These are phyloP conservation scores for Drosophila nr. perissopoda DNA, from an alignment of 2,888 invertebrate genomes.

Conservation along the genomic window DNA sequence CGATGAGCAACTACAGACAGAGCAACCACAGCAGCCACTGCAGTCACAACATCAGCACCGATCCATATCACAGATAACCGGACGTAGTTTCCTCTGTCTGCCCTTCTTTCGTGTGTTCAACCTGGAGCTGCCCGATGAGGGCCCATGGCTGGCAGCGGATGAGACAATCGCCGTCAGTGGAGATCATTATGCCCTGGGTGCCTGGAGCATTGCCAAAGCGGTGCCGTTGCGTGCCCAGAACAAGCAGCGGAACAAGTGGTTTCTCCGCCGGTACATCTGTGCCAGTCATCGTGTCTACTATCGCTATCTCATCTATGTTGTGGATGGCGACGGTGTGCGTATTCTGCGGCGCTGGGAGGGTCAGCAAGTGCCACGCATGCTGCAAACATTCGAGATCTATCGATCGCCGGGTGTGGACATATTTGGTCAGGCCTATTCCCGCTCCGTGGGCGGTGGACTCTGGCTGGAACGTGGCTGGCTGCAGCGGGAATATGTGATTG, in stretches of 20 bases:
- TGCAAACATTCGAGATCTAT: constrained; percentile 74
- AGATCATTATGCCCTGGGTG: constrained; percentile 88
- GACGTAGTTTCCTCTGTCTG: constrained; percentile 70
- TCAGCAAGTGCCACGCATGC: constrained; percentile 86
- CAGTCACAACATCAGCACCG: constrained; percentile 19
- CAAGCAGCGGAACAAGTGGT: constrained; percentile 86
- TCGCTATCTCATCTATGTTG: constrained; percentile 78
- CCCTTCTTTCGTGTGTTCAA: constrained; percentile 79
- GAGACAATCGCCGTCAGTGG: constrained; percentile 91
- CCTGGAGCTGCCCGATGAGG: constrained; percentile 83
- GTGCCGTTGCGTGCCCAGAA: constrained; percentile 83
- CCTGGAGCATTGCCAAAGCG: constrained; percentile 89
- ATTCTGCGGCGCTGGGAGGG: constrained; percentile 81
- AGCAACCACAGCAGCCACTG: neutral
- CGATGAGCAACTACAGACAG: constrained; percentile 30
- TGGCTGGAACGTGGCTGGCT: constrained; percentile 92
- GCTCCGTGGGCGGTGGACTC: constrained; percentile 63
- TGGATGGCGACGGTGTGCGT: constrained; percentile 68
- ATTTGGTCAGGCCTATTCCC: constrained; percentile 71
- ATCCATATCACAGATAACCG: constrained; percentile 40
- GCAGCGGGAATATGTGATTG: constrained; percentile 89
- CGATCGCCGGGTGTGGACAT: constrained; percentile 60
- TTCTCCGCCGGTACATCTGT: constrained; percentile 87
- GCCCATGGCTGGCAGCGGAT: constrained; percentile 85
- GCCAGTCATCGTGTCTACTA: constrained; percentile 86